These are phyloP conservation scores for Tenualosa ilisha DNA, from an alignment of 2,797 vertebrate genomes.

Conservation along the genomic window DNA sequence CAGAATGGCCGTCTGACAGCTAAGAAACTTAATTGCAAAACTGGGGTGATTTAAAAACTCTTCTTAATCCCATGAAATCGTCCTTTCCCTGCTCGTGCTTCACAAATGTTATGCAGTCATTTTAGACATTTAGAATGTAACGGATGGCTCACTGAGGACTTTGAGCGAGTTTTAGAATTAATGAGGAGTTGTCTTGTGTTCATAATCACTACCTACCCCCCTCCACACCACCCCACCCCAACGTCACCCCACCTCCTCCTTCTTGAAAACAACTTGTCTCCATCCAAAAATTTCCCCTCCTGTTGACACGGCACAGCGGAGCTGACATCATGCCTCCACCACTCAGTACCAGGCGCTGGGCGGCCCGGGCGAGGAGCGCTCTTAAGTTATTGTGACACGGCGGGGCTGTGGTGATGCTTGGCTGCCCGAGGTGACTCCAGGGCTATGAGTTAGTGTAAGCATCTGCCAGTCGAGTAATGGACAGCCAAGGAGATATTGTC, in stretches of 20 bases:
- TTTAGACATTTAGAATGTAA: not conserved
- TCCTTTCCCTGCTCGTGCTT: not conserved
- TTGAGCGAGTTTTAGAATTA: slow-evolving; percentile 7
- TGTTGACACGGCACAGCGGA: slow-evolving; percentile 66
- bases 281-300: slow-evolving; percentile 44
- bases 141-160: not conserved
- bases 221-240: not conserved
- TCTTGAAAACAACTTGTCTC: slow-evolving; percentile 9
- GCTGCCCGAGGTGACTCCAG: slow-evolving; percentile 43
- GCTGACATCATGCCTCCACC: slow-evolving; percentile 72
- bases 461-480: slow-evolving; percentile 29
- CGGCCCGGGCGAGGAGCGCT: slow-evolving; percentile 41
- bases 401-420: slow-evolving; percentile 27
- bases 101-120: not conserved
- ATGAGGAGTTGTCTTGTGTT: not conserved
- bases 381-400: slow-evolving; percentile 13
- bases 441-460: slow-evolving; percentile 47
- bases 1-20: not conserved
- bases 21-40: not conserved
- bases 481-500: not conserved
- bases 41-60: not conserved
- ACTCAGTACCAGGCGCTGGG: slow-evolving; percentile 73
- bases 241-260: slow-evolving; percentile 17
- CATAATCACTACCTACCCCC: slow-evolving; percentile 37
- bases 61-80: not conserved